Evolutionary conservation across 2,113 vertebrate genomes (phyloP).

Genomic region (Melanocharis versteri): DNA sequence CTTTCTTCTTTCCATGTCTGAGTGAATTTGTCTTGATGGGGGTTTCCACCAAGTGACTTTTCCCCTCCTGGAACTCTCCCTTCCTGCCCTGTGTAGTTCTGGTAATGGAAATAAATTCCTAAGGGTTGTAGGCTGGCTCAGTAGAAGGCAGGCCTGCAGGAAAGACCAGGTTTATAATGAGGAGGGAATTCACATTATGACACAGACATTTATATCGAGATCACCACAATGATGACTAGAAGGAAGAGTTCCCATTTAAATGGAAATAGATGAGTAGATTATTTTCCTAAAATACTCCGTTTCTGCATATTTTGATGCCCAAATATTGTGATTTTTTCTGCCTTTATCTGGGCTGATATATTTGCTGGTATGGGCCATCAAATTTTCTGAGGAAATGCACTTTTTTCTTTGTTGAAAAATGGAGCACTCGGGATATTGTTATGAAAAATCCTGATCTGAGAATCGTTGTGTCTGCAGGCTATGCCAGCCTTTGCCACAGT

Average conservation of each 20-base stretch:
- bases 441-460: not conserved
- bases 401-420: slow-evolving; percentile 1
- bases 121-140: not conserved
- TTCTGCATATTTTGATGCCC: not conserved
- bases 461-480: not conserved
- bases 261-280: not conserved
- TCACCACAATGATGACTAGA: not conserved
- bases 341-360: not conserved
- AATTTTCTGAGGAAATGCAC: not conserved
- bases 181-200: not conserved
- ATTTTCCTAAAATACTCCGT: not conserved
- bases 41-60: not conserved
- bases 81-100: not conserved
- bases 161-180: not conserved
- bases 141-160: not conserved
- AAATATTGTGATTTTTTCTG: not conserved
- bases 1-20: not conserved
- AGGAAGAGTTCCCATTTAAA: not conserved
- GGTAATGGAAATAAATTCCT: not conserved
- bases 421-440: not conserved
- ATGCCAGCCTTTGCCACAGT: not conserved
- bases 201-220: not conserved
- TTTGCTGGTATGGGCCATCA: not conserved
- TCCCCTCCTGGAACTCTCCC: not conserved
- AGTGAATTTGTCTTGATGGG: not conserved